These are phyloP conservation scores for Ascidia mentula DNA, from an alignment of 23 tunicate genomes.

Conservation along the genomic window DNA sequence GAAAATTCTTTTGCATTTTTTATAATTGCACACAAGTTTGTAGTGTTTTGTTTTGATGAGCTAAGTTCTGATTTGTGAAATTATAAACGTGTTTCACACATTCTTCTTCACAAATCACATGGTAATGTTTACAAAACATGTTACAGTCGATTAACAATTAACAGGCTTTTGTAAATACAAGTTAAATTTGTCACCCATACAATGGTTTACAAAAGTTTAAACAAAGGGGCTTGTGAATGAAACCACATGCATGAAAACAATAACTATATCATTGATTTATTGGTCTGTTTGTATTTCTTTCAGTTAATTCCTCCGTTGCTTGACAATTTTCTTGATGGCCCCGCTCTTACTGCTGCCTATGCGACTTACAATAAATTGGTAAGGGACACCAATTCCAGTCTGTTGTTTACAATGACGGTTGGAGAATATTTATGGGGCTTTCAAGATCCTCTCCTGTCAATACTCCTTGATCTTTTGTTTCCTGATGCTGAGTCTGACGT, in stretches of 20 bases:
- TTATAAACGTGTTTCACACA: no score
- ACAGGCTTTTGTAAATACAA: no score
- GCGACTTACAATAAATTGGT: conserved; percentile 26
- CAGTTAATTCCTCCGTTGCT: conserved; percentile 29
- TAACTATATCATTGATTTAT: no score
- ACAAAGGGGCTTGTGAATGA: neutral
- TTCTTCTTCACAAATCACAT: no score
- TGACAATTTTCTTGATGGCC: conserved; percentile 5
- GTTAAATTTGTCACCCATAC: no score
- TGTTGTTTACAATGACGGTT: conserved; percentile 35
- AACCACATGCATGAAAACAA: neutral
- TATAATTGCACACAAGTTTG: no score
- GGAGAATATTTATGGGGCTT: conserved; percentile 58
- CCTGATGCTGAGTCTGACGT: conserved; percentile 19
- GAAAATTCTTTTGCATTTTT: no score
- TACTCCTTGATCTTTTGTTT: conserved; percentile 26
- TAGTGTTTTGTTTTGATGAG: no score
- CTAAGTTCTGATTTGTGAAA: no score
- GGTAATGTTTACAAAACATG: no score
- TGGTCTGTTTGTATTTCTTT: neutral
- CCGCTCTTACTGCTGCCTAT: conserved; percentile 12
- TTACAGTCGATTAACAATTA: no score
- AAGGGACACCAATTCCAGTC: conserved; percentile 29
- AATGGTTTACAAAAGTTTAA: no score
- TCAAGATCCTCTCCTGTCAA: conserved; percentile 48